Percentiles rank a stretch among this genome's conserved stretches.
These are phyloP conservation scores for Sorex fumeus DNA, from an alignment of 2,113 vertebrate genomes.

Conservation along the genomic window DNA sequence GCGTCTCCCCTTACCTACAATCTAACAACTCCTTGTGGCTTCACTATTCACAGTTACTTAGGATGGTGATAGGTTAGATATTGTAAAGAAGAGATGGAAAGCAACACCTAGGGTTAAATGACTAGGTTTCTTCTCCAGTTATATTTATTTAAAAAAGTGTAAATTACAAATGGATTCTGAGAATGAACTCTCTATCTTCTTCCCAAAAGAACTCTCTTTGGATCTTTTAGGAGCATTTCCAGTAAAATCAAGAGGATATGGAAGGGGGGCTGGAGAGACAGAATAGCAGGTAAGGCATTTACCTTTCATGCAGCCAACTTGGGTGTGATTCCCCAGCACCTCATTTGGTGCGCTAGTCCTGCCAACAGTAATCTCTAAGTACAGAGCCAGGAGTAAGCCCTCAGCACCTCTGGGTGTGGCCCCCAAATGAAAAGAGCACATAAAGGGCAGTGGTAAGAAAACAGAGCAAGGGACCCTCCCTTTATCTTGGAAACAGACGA, in stretches of 20 bases:
- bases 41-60: slow-evolving; percentile 39
- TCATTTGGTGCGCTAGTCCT: too few relatives aligned
- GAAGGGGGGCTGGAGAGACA: not conserved
- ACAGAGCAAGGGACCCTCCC: not conserved
- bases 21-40: slow-evolving; percentile 38
- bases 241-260: not conserved
- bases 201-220: not conserved
- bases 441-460: not conserved
- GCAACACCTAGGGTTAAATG: not conserved
- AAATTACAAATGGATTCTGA: slow-evolving; percentile 4
- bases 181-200: not conserved
- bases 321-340: too few relatives aligned
- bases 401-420: too few relatives aligned
- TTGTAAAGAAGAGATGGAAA: slow-evolving; percentile 35
- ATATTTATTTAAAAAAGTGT: slow-evolving; percentile 30
- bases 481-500: not conserved
- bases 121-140: slow-evolving; percentile 36
- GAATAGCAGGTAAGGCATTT: too few relatives aligned
- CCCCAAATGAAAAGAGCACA: not conserved
- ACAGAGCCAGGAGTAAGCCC: too few relatives aligned
- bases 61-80: slow-evolving; percentile 37
- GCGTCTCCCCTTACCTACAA: not conserved
- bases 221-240: not conserved
- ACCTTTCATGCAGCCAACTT: too few relatives aligned
- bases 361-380: too few relatives aligned